Base-by-base conservation (phyloP, 2,113 vertebrate genomes). In the Tautogolabrus adspersus region DNA sequence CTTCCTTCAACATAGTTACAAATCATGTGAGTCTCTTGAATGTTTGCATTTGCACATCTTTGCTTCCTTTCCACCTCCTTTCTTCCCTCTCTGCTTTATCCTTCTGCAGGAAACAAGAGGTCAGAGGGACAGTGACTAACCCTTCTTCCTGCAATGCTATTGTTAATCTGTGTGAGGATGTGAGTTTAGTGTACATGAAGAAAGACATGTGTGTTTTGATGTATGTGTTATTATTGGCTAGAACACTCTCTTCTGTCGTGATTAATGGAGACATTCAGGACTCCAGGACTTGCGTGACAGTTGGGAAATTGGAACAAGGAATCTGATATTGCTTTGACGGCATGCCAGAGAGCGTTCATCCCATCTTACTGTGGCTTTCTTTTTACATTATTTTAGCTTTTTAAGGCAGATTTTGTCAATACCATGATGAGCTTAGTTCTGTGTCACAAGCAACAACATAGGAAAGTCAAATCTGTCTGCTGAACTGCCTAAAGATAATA, bases 101-200 rank as follows among this genome's bases (percentile, higher is more conserved):
- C 66, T 59, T 38, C 34, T 34, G 66, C 84, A 89, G 90, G 89
- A 93, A 92, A 83, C 75, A 72, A 51, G 52, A 70, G 88, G 84
- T 89, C 82, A 75, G 38, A 40, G 21, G 72, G 87, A 93, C 67
- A 83, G 79, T 82, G 88, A 89, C 72, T 76, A 82, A 90, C 54
- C 66, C 52, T 58, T 75, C 67, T 81, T 90, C 90, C 88, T 87
- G 88, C 63, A 40, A 6, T 8, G 42, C 77, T 79, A 93, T 92
- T 92, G 81, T 86, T 71, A 63, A 51, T 77, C 47, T 61, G 70
- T 47, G 19, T 21, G 67, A 79, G 78, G 79, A 82, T 86, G 62
- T 80, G 72, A 78, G 64, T 47, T 13, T 67, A 59, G 64, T 47
- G 16, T 67, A 59, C 26, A 42, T 54, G 21, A 40, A 19, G 38